Conservation (phyloP, 2,888 invertebrate genomes). For the Chrysopilus asiliformis region DNA sequence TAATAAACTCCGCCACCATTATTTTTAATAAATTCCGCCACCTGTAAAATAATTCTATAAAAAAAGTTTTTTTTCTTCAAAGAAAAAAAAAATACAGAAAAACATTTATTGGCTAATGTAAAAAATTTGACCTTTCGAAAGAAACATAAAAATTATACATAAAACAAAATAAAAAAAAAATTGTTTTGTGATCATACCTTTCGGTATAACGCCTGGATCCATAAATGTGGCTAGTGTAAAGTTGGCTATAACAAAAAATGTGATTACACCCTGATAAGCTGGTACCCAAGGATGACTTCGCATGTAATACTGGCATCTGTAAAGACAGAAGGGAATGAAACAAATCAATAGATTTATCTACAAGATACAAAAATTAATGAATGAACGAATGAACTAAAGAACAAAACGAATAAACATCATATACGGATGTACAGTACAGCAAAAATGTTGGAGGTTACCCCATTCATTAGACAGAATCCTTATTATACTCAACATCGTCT, state of each 20-base stretch:
- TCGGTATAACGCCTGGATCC: conserved; percentile 98
- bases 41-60: too few species aligned
- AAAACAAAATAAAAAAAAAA: too few species aligned
- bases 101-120: too few species aligned
- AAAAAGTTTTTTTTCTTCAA: too few species aligned
- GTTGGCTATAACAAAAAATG: conserved; percentile 95
- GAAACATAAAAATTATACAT: too few species aligned
- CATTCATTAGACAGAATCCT: too few species aligned
- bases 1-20: too few species aligned
- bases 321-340: conserved; percentile 24
- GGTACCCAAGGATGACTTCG: conserved; percentile 77
- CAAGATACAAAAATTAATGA: conserved; percentile 1
- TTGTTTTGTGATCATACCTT: too few species aligned
- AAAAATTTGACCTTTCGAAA: too few species aligned
- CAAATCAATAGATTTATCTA: conserved; percentile 7
- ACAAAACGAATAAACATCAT: neutral
- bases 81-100: too few species aligned
- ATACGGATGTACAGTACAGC: neutral
- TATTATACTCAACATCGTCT: too few species aligned
- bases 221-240: conserved; percentile 98
- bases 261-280: conserved; percentile 84
- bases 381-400: neutral
- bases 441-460: neutral
- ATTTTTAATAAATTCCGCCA: too few species aligned
- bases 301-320: conserved; percentile 78